Evolutionary conservation across 2,797 vertebrate genomes (phyloP), one percentile per base, ranked within the genome.

Genomic region (Monodelphis domestica): DNA sequence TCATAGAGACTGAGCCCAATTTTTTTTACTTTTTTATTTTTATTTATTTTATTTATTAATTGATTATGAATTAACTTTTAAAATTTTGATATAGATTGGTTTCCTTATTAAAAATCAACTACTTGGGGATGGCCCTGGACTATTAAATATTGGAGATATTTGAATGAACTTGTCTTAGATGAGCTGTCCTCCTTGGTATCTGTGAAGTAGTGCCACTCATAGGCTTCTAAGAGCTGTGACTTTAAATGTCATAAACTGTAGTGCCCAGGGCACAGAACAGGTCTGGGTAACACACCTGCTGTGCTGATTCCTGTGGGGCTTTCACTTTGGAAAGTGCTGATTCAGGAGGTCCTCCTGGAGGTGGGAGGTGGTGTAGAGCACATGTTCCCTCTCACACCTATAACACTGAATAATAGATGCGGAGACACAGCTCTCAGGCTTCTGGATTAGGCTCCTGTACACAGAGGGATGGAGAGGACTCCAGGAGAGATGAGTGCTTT

Each of bases 381-480:
- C 28, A 88, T 87, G 38, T 6, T 14, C 4, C 88, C 90, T 26
- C 0, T 26, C 59, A 78, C 92, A 84, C 70, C 94, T 95, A 93
- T 84, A 38, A 11, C 0, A 1, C 89, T 95, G 59, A 94, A 92
- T 97, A 94, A 89, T n/a, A 90, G 87, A 93, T 96, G 70, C 52
- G 84, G 63, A 51, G 87, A 90, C 15, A 54, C 33, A 51, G 54
- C 54, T 87, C 57, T 70, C 63, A 45, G 63, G 45, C 63, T 78
- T 78, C 63, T 38, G n/a, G 17, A 78, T 78, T 17, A 78, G n/a
- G 38, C 38, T 78, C 24, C 9, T 50, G 70, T 45, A n/a, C 14
- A 0, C 2, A 0, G 53, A 12, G 50, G 21, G 12, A 51, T 70
- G 54, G 54, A 38, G 51, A 90, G 24, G 45, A 63, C 17, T 45